A percentile compares a stretch with the other conserved stretches of the same genome.
These are phyloP conservation scores for Patiria miniata DNA, from an alignment of 35 echinoderm and acorn worm species.

Conservation along the genomic window DNA sequence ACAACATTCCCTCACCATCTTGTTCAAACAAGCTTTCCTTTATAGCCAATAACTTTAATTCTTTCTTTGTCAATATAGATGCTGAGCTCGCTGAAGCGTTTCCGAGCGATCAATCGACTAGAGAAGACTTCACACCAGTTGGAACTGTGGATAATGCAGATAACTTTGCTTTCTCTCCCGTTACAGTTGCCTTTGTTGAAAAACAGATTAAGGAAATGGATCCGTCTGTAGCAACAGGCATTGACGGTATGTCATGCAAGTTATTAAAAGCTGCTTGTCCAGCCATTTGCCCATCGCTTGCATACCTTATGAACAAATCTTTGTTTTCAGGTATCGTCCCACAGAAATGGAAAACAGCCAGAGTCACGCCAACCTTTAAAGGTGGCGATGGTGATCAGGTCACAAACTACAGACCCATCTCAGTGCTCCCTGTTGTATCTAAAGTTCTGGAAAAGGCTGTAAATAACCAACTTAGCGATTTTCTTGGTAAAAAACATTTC, in stretches of 20 bases:
- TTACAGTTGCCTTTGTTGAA: too few relatives aligned
- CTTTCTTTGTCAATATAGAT: too few relatives aligned
- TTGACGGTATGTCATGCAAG: constrained; percentile 3
- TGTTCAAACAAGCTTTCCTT: too few relatives aligned
- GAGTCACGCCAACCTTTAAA: constrained; percentile 47
- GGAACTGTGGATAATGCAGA: too few relatives aligned
- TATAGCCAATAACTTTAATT: too few relatives aligned
- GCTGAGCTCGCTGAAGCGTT: too few relatives aligned
- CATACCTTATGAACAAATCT: constrained; percentile 22
- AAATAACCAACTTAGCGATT: constrained; percentile 37
- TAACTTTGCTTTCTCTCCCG: too few relatives aligned
- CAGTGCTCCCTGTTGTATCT: constrained; percentile 44
- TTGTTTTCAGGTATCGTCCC: constrained; percentile 22
- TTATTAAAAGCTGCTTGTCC: constrained; percentile 15
- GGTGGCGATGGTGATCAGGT: constrained; percentile 23
- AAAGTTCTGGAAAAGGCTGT: constrained; percentile 54
- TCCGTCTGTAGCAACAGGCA: background rate
- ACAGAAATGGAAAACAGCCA: constrained; percentile 37
- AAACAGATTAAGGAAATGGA: too few relatives aligned
- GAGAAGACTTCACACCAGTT: too few relatives aligned
- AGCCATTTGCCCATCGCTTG: background rate
- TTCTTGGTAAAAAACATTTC: too few relatives aligned
- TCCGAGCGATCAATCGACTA: too few relatives aligned
- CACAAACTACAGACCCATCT: constrained; percentile 52
- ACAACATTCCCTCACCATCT: too few relatives aligned